Evolutionary conservation across 23 tunicate genomes (phyloP).

Genomic region (Corella eumyota): DNA sequence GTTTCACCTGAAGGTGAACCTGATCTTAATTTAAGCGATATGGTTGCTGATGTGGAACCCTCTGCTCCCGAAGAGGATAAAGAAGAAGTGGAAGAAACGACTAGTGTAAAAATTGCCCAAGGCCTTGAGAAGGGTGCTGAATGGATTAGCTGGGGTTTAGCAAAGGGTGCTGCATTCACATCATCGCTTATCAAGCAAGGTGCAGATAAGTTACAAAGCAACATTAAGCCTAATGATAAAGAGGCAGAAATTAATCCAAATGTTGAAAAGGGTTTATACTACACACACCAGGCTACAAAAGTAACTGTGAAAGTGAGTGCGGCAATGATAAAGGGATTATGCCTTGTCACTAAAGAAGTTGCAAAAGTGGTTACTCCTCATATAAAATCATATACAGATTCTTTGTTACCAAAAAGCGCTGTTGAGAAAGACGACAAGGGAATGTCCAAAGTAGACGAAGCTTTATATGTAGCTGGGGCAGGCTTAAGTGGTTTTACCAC

Average conservation of each 20-base stretch:
- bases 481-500: conserved; percentile 46
- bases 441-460: conserved; percentile 23
- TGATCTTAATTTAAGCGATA: conserved; percentile 5
- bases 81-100: conserved; percentile 12
- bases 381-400: conserved; percentile 14
- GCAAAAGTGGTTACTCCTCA: conserved; percentile 26
- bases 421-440: conserved; percentile 8
- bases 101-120: conserved; percentile 31
- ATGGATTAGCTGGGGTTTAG: conserved; percentile 55
- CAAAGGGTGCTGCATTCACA: conserved; percentile 39
- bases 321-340: conserved; percentile 31
- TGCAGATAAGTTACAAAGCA: conserved; percentile 26
- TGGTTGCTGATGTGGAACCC: no score
- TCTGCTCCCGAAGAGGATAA: conserved; percentile 7
- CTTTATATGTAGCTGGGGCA: conserved; percentile 55
- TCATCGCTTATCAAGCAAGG: conserved; percentile 26
- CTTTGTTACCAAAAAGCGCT: conserved; percentile 14
- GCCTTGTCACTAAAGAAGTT: conserved; percentile 29
- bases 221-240: conserved; percentile 29
- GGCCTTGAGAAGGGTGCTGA: conserved; percentile 58
- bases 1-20: conserved; percentile 27
- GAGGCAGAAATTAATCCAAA: conserved; percentile 33
- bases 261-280: conserved; percentile 33
- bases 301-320: conserved; percentile 43
- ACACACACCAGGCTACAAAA: conserved; percentile 61